Evolutionary conservation across 1,140 invertebrate genomes (phyloP), one percentile per base, ranked within the genome.

Genomic region (Diorhabda sublineata): DNA sequence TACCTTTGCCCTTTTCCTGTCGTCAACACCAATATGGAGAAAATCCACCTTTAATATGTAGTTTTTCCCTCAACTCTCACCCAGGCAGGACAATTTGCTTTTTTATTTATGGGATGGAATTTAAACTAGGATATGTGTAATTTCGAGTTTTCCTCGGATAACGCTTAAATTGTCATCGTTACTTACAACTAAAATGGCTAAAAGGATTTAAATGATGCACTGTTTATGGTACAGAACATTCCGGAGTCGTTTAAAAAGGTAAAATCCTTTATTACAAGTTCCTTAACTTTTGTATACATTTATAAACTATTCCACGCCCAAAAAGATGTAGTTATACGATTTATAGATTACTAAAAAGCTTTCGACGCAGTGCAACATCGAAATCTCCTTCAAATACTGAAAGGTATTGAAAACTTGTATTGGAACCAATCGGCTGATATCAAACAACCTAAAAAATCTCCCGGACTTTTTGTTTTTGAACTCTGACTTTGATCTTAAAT

Each of bases 21-120:
- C 73, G 75, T 76, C 75, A 76, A 76, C 73, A 74, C 73, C 75
- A 69, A 76, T 73, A 76, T 76, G 67, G 69, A 64, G 66, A 68
- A 68, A 73, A 74, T 74, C 74, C 71, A 26, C 43, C 11, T 26
- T 64, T 64, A 64, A 64, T 64, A 57, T 56, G 52, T 64, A 64
- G 63, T 64, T 64, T 26, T 64, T 42, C 61, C 5, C 61, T 43
- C 42, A 45, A 7, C n/a, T 42, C 63, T 43, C 11, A 43, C 42
- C 42, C 43, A 5, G 3, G 44, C 43, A 43, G 42, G 44, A 42
- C 61, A 45, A 62, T 62, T 62, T 62, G 44, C 26, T 26, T 62
- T 62, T 62, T 62, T 62, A 62, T 62, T 62, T 62, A 62, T 62
- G 61, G 43, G 4, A 52, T 52, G 47, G 47, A 52, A 52, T 52